Base-by-base conservation (phyloP, 2,113 vertebrate species). In the Macquaria australasica region DNA sequence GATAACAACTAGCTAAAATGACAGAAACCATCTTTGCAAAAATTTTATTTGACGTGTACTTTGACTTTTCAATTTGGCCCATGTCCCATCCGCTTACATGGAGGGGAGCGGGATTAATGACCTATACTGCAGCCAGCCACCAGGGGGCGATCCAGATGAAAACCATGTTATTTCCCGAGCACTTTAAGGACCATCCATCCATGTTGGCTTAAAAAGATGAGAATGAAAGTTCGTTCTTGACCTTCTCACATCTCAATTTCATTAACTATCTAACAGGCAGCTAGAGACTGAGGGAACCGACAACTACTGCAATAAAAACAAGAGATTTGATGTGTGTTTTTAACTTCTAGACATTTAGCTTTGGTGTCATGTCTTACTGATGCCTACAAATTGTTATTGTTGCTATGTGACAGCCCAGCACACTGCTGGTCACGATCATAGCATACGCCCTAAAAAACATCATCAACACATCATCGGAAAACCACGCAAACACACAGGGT, bases 321-420 rank as follows among this genome's bases (percentile, higher is more conserved):
- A 2, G 0, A 15, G 4, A 16, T 12, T n/a, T 5, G 28, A 51
- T 12, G 23, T 56, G 37, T 60, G 28, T 31, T 68, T 80, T 71
- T 5, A 25, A 41, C 59, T 51, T 50, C 2, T 18, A 25, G 31
- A 69, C 15, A 8, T 71, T 83, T 53, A 28, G 31, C 41, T 73
- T 53, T 39, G 9, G 43, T 74, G 71, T 73, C 62, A 68, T 53
- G 51, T 73, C 39, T 58, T 23, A 41, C 41, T 28, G 34, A 77
- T 56, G 53, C 50, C 67, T 62, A 50, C 53, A 59, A 45, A 55
- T 63, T 69, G 67, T 79, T 75, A 7, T 31, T 15, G 73, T 73
- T 79, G 70, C 79, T 56, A 43, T 21, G 71, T 63, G 71, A 84
- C 77, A 70, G 48, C n/a, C 5, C 14, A 23, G 18, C 58, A 31